Percentiles rank a stretch among this genome's conserved stretches.
phyloP scores from a whole-genome alignment of 1,140 invertebrate species.

The Streblospio benedicti region DNA sequence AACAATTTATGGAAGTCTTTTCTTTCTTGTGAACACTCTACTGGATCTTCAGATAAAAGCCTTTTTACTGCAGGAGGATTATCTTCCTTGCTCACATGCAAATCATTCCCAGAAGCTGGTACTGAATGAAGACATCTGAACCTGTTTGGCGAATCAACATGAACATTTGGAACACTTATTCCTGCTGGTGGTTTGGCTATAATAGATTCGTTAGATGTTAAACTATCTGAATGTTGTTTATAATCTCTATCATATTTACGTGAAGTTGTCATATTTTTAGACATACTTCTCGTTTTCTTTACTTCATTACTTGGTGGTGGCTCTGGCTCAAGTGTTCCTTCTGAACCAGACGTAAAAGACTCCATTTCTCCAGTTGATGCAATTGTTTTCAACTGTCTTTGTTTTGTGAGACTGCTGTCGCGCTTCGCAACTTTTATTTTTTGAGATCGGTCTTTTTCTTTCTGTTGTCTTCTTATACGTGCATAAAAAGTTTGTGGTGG shows the following conservation, averaged over 20 bases:
- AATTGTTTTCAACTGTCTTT: slow-evolving; percentile 28
- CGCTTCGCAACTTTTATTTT: slow-evolving; percentile 27
- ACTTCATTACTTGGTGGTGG: neutral
- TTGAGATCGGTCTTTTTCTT: slow-evolving; percentile 15
- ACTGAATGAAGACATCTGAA: slow-evolving; percentile 1
- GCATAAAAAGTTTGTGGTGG: slow-evolving; percentile 22
- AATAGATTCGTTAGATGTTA: slow-evolving; percentile 17
- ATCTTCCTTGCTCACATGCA: slow-evolving; percentile 10
- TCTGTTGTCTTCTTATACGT: slow-evolving; percentile 20
- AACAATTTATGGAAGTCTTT: slow-evolving; percentile 61
- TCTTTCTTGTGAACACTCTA: slow-evolving; percentile 48
- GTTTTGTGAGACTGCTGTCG: slow-evolving; percentile 32
- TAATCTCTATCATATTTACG: slow-evolving; percentile 26
- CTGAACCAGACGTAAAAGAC: slow-evolving; percentile 18
- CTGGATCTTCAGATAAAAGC: neutral
- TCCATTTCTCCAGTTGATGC: slow-evolving; percentile 23
- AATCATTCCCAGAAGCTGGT: neutral
- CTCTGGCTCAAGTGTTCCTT: slow-evolving; percentile 22
- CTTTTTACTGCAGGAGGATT: slow-evolving; percentile 14
- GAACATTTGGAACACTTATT: too few relatives aligned
- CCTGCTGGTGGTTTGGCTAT: neutral
- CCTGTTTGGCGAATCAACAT: neutral
- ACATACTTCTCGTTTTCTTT: neutral
- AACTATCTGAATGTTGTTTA: slow-evolving; percentile 30
- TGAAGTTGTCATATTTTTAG: slow-evolving; percentile 28